A percentile compares a stretch with the other conserved stretches of the same genome.
Evolutionary conservation across 1,140 invertebrate species (phyloP).

Genomic region (Cydia pomonella): DNA sequence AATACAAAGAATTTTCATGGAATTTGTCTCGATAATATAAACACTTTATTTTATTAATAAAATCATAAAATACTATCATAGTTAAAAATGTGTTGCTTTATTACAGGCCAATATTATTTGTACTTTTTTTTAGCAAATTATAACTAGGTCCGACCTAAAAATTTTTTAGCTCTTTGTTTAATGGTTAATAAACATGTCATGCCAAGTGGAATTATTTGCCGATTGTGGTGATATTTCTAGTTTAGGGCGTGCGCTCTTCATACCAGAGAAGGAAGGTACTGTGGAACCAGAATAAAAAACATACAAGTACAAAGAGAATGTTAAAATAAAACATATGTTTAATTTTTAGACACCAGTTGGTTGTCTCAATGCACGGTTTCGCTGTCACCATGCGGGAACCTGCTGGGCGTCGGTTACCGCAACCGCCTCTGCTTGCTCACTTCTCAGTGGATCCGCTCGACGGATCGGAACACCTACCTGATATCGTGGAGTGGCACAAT

Average conservation of each 20-base stretch:
- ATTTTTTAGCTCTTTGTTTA: constrained; percentile 5
- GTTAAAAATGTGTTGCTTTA: not conserved
- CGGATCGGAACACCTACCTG: constrained; percentile 76
- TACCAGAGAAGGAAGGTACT: constrained; percentile 75
- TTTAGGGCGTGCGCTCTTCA: constrained; percentile 82
- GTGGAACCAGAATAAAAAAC: constrained; percentile 6
- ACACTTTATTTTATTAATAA: not conserved
- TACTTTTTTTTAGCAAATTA: no score
- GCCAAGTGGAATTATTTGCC: constrained; percentile 86
- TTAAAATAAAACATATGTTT: constrained; percentile 36
- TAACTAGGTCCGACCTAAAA: not conserved
- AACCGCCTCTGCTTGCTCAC: constrained; percentile 85
- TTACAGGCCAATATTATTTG: not conserved
- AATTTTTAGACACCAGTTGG: constrained; percentile 83
- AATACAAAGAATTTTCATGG: not conserved
- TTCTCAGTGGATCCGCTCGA: constrained; percentile 83
- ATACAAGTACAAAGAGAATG: constrained; percentile 42
- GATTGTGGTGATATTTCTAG: constrained; percentile 83
- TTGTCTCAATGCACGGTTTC: constrained; percentile 86
- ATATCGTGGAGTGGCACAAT: constrained; percentile 81
- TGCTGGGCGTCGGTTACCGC: constrained; percentile 85
- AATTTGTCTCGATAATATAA: not conserved
- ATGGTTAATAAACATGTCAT: constrained; percentile 48
- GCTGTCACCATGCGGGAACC: constrained; percentile 87
- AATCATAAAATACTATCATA: not conserved